Evolutionary conservation across 64 coral and sea anemone species (phyloP).

Genomic region (Stichodactyla helianthus): DNA sequence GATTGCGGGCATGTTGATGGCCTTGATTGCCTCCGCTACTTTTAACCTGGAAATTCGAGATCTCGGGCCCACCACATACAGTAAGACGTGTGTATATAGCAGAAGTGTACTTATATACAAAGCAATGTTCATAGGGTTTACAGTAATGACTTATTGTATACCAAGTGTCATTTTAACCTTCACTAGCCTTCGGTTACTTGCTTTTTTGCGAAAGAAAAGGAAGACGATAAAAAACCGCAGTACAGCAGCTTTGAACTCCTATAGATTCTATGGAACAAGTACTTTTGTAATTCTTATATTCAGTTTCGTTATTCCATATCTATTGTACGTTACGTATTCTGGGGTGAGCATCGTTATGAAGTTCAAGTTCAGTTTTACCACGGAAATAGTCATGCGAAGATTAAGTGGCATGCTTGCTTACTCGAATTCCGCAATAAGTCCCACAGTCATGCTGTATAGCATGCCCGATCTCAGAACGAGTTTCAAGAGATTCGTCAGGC

Average conservation of each 20-base stretch:
- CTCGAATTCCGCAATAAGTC: not conserved
- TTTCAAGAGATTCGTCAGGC: not conserved
- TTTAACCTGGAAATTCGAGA: not conserved
- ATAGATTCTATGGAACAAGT: not conserved
- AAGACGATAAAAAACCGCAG: not conserved
- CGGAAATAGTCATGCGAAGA: not conserved
- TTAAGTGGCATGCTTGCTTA: not conserved
- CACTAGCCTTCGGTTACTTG: not conserved
- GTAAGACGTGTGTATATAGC: not conserved
- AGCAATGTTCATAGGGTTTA: not conserved
- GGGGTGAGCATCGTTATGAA: not conserved
- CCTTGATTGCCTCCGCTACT: not conserved
- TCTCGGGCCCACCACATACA: not conserved
- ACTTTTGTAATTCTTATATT: slow-evolving; percentile 1
- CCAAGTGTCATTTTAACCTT: not conserved
- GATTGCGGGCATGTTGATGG: not conserved
- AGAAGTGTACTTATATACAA: not conserved
- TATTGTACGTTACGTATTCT: not conserved
- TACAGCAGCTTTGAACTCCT: not conserved
- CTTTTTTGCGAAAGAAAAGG: not conserved
- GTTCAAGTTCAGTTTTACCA: not conserved
- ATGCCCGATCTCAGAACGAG: not conserved
- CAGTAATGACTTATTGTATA: not conserved
- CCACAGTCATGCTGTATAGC: not conserved
- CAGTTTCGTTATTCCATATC: not conserved